Percentiles rank a stretch among this genome's conserved stretches.
Conservation (phyloP, 2,888 invertebrate genomes). For the Notocelia uddmanniana region DNA sequence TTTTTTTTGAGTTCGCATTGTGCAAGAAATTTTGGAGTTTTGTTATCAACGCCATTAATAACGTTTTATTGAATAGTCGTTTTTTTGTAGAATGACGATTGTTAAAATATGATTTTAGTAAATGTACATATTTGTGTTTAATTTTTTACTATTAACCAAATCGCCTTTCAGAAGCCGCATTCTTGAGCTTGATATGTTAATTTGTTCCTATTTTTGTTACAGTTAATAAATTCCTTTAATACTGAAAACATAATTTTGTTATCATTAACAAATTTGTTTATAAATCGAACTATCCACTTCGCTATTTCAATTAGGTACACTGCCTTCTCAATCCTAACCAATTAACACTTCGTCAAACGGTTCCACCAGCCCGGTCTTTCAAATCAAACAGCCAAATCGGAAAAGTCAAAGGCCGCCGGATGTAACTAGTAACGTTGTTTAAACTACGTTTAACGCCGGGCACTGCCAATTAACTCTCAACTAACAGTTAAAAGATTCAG, state of each 20-base stretch:
- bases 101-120: no score
- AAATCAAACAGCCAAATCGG: slow-evolving; percentile 47
- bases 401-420: slow-evolving; percentile 51
- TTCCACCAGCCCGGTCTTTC: not conserved
- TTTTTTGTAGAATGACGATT: no score
- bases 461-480: slow-evolving; percentile 36
- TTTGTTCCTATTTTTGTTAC: no score
- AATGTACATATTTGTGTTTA: no score
- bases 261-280: not conserved
- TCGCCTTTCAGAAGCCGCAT: no score
- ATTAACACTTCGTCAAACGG: slow-evolving; percentile 21
- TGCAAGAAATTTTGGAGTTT: no score
- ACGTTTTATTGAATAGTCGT: no score
- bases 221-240: no score
- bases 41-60: no score
- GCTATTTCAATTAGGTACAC: not conserved
- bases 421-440: slow-evolving; percentile 58
- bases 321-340: slow-evolving; percentile 6
- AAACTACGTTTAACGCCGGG: slow-evolving; percentile 47
- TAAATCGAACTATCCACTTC: not conserved
- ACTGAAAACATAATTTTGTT: not conserved
- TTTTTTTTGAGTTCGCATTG: no score
- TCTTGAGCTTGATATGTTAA: no score
- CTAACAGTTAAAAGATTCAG: slow-evolving; percentile 40
- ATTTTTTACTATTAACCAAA: no score